A percentile compares a stretch with the other conserved stretches of the same genome.
Evolutionary conservation across 2,797 vertebrate genomes (phyloP).

Genomic region (Platalea minor): DNA sequence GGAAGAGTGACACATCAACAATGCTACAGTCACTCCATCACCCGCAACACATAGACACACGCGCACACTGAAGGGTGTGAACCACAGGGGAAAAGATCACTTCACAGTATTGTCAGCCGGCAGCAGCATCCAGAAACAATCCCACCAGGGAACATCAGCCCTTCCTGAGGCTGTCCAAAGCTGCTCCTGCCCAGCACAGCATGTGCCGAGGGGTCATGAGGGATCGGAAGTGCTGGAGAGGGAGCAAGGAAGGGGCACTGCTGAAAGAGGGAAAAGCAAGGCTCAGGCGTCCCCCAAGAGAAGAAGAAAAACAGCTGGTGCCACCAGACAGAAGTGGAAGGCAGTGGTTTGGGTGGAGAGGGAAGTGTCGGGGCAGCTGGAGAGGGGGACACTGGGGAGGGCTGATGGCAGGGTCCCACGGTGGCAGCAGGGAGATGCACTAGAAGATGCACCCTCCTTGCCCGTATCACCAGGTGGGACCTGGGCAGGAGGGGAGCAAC

Average conservation of each 20-base stretch:
- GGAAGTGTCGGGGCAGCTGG: neutral
- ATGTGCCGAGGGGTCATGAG: accelerated
- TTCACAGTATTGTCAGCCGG: neutral
- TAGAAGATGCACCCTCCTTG: neutral
- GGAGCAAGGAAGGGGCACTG: neutral
- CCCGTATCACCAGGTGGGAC: neutral
- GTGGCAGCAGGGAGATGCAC: neutral
- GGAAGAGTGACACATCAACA: neutral
- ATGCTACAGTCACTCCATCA: neutral
- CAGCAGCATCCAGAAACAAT: neutral
- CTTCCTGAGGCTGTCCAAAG: neutral
- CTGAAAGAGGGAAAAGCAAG: neutral
- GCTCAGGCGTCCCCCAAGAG: neutral
- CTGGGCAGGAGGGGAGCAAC: neutral
- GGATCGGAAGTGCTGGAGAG: neutral
- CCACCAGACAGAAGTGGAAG: neutral
- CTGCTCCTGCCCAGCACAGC: neutral
- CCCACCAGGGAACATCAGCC: neutral
- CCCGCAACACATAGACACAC: neutral
- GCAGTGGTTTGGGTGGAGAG: neutral
- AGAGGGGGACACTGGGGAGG: neutral
- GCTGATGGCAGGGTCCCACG: accelerated
- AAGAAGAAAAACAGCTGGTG: neutral
- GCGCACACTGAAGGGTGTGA: accelerated
- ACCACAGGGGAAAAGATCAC: neutral